Conservation (phyloP, 1,140 invertebrate species). For the Philotrypesis tridentata region DNA sequence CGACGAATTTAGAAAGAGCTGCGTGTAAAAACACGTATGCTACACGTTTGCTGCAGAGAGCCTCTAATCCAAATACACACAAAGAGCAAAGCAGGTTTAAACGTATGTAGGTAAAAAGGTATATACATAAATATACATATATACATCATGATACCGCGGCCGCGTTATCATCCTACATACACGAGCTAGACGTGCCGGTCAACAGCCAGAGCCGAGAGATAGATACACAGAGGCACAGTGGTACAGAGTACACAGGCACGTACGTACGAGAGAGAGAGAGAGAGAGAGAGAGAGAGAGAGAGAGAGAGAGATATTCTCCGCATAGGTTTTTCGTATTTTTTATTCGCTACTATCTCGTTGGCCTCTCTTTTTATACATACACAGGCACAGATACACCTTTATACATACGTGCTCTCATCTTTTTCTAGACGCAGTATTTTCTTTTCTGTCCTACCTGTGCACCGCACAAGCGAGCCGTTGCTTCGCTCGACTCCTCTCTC, state of each 20-base stretch:
- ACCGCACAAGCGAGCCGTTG: neutral
- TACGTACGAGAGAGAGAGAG: too few species aligned
- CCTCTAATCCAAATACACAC: neutral
- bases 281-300: too few species aligned
- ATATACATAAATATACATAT: neutral
- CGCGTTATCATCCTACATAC: neutral
- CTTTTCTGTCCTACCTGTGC: constrained; percentile 11
- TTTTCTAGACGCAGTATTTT: constrained; percentile 11
- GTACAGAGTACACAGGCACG: too few species aligned
- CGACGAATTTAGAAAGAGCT: neutral
- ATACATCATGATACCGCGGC: neutral
- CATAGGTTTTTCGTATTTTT: neutral
- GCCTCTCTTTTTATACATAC: neutral
- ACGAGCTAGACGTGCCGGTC: neutral
- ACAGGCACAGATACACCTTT: neutral
- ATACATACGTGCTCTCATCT: neutral
- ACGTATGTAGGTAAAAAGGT: neutral
- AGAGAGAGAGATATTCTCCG: too few species aligned
- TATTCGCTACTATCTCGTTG: neutral
- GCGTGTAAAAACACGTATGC: neutral
- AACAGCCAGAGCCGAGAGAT: neutral
- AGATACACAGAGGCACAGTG: neutral
- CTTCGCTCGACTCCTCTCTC: neutral
- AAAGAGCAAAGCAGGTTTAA: neutral
- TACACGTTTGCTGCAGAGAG: too few species aligned